A percentile compares a stretch with the other conserved stretches of the same genome.
phyloP scores from a whole-genome alignment of 2,113 vertebrate genomes.

The Eretmochelys imbricata region DNA sequence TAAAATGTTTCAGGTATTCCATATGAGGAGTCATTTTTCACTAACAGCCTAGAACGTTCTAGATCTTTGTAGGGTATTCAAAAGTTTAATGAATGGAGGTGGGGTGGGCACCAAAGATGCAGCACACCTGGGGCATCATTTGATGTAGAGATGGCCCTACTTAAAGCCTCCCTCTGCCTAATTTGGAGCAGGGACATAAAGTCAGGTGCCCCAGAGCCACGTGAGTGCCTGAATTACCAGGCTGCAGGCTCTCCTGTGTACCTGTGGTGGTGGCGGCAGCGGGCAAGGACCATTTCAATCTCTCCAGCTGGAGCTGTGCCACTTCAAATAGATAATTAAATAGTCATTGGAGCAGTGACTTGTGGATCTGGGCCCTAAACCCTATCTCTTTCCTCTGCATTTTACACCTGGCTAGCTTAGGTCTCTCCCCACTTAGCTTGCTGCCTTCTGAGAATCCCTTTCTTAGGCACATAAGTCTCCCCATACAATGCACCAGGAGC shows the following conservation, averaged over 20 bases:
- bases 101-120: no score
- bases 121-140: no score
- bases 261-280: no score
- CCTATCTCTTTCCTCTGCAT: neutral
- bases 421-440: neutral
- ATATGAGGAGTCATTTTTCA: no score
- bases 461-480: neutral
- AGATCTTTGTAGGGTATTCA: no score
- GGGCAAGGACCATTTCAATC: neutral
- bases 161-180: no score
- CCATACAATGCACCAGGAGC: neutral
- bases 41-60: no score
- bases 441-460: neutral
- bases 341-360: neutral
- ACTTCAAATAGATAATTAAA: neutral
- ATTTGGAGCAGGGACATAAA: neutral
- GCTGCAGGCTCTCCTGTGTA: neutral
- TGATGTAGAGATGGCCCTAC: no score
- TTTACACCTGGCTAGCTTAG: neutral
- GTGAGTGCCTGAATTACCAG: neutral
- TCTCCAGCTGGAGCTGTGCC: neutral
- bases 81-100: no score
- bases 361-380: neutral
- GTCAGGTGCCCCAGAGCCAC: neutral
- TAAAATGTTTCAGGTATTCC: no score